Evolutionary conservation across 2,113 vertebrate species (phyloP).

Genomic region (Hymenochirus boettgeri): DNA sequence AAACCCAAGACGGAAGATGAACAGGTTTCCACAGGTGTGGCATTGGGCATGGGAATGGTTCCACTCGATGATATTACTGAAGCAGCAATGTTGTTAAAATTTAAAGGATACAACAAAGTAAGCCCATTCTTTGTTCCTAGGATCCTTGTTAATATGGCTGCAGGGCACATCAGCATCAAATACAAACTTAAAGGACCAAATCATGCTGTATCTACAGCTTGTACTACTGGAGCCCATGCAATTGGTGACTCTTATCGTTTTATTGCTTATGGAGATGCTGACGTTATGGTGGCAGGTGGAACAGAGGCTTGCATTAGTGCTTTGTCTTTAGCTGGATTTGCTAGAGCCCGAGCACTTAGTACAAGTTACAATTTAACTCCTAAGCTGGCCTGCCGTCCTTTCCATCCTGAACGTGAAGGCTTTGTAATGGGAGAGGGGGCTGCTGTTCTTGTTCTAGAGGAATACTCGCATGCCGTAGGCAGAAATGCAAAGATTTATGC

Average conservation of each 20-base stretch:
- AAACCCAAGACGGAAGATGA: slow-evolving; percentile 69
- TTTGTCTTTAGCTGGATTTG: slow-evolving; percentile 85
- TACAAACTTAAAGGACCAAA: slow-evolving; percentile 88
- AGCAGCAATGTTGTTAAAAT: slow-evolving; percentile 68
- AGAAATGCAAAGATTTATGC: slow-evolving; percentile 85
- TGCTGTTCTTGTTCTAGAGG: slow-evolving; percentile 84
- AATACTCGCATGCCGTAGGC: slow-evolving; percentile 65
- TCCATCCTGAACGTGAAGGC: slow-evolving; percentile 86
- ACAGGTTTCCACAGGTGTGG: slow-evolving; percentile 74
- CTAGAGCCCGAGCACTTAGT: slow-evolving; percentile 84
- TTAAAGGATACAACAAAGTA: slow-evolving; percentile 84
- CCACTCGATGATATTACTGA: slow-evolving; percentile 82
- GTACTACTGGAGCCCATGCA: slow-evolving; percentile 86
- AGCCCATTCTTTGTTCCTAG: slow-evolving; percentile 94
- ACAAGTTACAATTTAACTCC: slow-evolving; percentile 79
- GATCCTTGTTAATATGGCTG: slow-evolving; percentile 93
- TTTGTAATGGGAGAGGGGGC: slow-evolving; percentile 97
- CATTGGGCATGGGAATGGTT: slow-evolving; percentile 96
- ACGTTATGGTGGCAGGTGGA: slow-evolving; percentile 88
- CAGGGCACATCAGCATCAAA: slow-evolving; percentile 91
- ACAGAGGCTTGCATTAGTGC: slow-evolving; percentile 85
- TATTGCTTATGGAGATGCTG: slow-evolving; percentile 79
- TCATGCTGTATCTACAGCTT: slow-evolving; percentile 90
- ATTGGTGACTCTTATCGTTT: slow-evolving; percentile 87
- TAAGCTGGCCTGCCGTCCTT: slow-evolving; percentile 77